Percentiles rank a stretch among this genome's conserved stretches.
These are phyloP conservation scores for Tribolium freemani DNA, from an alignment of 2,888 invertebrate species.

Conservation along the genomic window DNA sequence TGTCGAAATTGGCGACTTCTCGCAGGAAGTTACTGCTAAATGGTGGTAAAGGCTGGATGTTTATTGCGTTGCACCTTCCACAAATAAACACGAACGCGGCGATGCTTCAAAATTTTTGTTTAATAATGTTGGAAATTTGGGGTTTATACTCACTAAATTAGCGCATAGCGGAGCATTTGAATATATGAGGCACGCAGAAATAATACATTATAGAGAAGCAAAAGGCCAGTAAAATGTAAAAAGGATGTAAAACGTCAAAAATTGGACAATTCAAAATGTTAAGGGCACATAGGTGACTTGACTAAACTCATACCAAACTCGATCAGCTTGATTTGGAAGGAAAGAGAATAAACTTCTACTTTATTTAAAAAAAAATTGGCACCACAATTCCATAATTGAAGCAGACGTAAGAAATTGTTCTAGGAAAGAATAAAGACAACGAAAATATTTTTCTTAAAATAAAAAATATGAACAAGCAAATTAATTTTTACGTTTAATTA, in stretches of 20 bases:
- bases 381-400: too few relatives aligned
- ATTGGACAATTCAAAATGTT: background rate
- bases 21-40: background rate
- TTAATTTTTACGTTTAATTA: background rate
- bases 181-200: background rate
- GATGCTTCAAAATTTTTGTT: background rate
- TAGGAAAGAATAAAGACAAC: too few relatives aligned
- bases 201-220: background rate
- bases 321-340: too few relatives aligned
- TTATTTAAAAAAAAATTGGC: too few relatives aligned
- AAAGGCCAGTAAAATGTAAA: background rate
- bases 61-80: conserved; percentile 1
- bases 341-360: too few relatives aligned
- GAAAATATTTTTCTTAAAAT: too few relatives aligned
- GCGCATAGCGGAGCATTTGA: conserved; percentile 1
- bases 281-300: background rate
- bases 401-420: too few relatives aligned
- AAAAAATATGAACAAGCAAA: too few relatives aligned
- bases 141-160: background rate
- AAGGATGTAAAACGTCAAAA: background rate
- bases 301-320: background rate
- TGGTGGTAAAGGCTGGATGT: background rate
- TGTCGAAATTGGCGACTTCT: conserved; percentile 1
- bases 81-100: conserved; percentile 4
- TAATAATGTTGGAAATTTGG: background rate